phyloP scores from a whole-genome alignment of 2,113 vertebrate genomes.

The Lepidiolamprologus cunningtoni region DNA sequence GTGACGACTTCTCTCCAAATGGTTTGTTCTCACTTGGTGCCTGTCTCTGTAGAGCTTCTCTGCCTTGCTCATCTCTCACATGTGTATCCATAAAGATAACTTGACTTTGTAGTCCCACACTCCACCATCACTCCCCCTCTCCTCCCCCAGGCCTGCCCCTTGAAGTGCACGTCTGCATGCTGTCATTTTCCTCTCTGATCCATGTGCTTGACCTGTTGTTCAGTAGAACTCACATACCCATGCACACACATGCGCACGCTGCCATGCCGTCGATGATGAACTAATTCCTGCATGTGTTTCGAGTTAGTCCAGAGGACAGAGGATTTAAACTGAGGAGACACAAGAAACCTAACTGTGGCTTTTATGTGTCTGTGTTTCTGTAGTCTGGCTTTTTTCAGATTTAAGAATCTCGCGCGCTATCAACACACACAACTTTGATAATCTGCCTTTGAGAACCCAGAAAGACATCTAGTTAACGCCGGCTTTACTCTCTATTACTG shows the following conservation, averaged over 20 bases:
- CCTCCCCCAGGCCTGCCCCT: background rate
- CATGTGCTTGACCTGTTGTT: conserved; percentile 38
- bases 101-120: conserved; percentile 22
- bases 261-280: conserved; percentile 37
- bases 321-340: conserved; percentile 44
- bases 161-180: conserved; percentile 33
- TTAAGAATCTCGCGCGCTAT: conserved; percentile 7
- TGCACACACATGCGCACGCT: background rate
- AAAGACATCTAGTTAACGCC: background rate
- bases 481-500: conserved; percentile 14
- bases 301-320: conserved; percentile 43
- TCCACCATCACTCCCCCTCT: background rate
- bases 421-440: background rate
- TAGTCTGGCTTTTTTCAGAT: conserved; percentile 42
- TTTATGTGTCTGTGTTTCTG: conserved; percentile 27
- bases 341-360: conserved; percentile 23
- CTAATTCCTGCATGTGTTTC: conserved; percentile 52
- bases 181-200: conserved; percentile 37
- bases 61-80: background rate
- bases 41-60: conserved; percentile 29
- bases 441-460: conserved; percentile 11
- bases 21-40: background rate
- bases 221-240: background rate
- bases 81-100: conserved; percentile 22
- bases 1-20: conserved; percentile 14